A percentile compares a stretch with the other conserved stretches of the same genome.
Conservation (phyloP, 2,888 invertebrate species). For the Athripsodes cinereus region DNA sequence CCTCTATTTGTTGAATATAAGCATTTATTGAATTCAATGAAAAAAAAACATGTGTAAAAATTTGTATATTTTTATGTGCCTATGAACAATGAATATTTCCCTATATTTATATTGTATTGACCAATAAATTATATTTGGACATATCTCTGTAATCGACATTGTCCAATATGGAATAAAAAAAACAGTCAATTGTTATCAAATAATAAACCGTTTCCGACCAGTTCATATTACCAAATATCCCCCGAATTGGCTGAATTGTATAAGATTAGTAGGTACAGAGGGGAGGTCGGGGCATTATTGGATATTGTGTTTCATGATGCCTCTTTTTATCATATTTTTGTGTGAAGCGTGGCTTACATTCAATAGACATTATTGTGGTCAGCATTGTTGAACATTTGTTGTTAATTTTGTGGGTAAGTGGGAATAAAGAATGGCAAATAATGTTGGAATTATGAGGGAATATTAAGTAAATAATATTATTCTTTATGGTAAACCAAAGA, state of each 20-base stretch:
- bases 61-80: too few relatives aligned
- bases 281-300: background rate
- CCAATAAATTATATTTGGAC: slow-evolving; percentile 27
- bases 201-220: slow-evolving; percentile 24
- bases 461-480: background rate
- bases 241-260: slow-evolving; percentile 17
- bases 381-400: background rate
- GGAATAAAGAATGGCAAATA: background rate
- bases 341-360: background rate
- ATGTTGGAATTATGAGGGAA: background rate
- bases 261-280: slow-evolving; percentile 8
- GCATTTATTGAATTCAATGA: background rate
- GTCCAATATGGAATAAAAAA: slow-evolving; percentile 8
- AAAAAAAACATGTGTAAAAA: background rate
- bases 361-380: slow-evolving; percentile 1
- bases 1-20: too few relatives aligned
- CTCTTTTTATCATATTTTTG: slow-evolving; percentile 1
- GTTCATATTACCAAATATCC: slow-evolving; percentile 21
- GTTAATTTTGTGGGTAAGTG: slow-evolving; percentile 2
- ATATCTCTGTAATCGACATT: slow-evolving; percentile 15
- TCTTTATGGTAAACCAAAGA: too few relatives aligned
- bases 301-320: background rate
- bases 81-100: background rate
- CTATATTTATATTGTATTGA: slow-evolving; percentile 8
- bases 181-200: slow-evolving; percentile 23